A percentile compares a stretch with the other conserved stretches of the same genome.
Evolutionary conservation across 2,113 vertebrate species (phyloP).

Genomic region (Oreochromis spilurus): DNA sequence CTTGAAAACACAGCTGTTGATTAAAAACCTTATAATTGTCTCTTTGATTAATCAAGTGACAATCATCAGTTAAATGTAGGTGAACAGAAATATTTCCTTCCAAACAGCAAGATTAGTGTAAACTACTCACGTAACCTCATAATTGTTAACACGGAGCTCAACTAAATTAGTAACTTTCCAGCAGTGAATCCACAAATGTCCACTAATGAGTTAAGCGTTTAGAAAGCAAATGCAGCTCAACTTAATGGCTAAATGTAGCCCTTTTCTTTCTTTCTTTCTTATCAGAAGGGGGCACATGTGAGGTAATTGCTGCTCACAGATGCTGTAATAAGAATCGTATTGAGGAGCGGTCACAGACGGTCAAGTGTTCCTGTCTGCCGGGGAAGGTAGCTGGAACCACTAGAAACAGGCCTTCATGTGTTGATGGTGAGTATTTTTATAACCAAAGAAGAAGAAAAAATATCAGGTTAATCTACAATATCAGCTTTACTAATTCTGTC

Average conservation of each 20-base stretch:
- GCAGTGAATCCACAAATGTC: background rate
- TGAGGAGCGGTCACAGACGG: conserved; percentile 81
- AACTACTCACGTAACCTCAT: background rate
- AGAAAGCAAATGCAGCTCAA: background rate
- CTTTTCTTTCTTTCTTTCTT: background rate
- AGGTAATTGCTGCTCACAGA: conserved; percentile 79
- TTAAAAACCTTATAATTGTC: background rate
- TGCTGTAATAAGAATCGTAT: conserved; percentile 83
- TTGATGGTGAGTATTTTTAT: conserved; percentile 71
- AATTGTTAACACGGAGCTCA: background rate
- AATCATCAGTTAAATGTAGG: background rate
- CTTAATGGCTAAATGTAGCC: background rate
- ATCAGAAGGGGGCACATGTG: conserved; percentile 79
- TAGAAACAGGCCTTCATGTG: conserved; percentile 79
- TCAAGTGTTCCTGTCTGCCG: conserved; percentile 82
- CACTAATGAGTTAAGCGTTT: background rate
- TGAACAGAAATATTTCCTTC: background rate
- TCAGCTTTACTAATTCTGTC: background rate
- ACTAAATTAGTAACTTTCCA: background rate
- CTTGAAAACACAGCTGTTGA: background rate
- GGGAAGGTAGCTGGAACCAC: conserved; percentile 83
- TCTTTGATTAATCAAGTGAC: background rate
- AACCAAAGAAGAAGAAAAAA: background rate
- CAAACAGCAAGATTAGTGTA: background rate
- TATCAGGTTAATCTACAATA: background rate